Conservation (phyloP, 2,888 invertebrate genomes). For the Dolichomitus sp. region DNA sequence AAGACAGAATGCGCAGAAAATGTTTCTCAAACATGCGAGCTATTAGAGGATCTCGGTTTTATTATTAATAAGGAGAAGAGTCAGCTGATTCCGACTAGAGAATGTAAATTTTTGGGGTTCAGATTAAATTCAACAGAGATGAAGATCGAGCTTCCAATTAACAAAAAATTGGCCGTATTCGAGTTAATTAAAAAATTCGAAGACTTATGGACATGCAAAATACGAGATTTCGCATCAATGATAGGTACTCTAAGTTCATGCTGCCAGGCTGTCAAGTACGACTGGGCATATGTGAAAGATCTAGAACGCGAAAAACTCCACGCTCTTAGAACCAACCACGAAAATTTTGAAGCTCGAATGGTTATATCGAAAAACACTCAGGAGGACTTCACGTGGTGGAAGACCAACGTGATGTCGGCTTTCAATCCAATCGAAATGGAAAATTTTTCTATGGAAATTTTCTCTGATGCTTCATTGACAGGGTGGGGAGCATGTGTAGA, state of each 20-base stretch:
- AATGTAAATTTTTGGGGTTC: constrained; percentile 50
- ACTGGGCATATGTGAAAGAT: constrained; percentile 46
- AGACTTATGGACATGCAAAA: constrained; percentile 37
- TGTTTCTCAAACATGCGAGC: constrained; percentile 3
- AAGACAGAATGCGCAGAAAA: constrained; percentile 25
- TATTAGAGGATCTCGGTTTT: constrained; percentile 20
- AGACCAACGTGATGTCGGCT: constrained; percentile 22
- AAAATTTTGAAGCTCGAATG: constrained; percentile 49
- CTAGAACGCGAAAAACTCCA: constrained; percentile 51
- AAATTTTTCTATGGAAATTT: constrained; percentile 32
- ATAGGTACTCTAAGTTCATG: constrained; percentile 49
- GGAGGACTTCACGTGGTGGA: constrained; percentile 44
- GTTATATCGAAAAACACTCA: constrained; percentile 10
- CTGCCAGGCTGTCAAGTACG: constrained; percentile 59
- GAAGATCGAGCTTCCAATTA: constrained; percentile 48
- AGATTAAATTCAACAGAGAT: constrained; percentile 46
- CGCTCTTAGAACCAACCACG: constrained; percentile 28
- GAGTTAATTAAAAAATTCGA: constrained; percentile 13
- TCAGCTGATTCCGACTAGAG: constrained; percentile 10
- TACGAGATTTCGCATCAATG: constrained; percentile 48
- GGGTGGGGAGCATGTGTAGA: constrained; percentile 34
- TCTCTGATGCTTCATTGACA: constrained; percentile 20
- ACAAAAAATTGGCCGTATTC: constrained; percentile 31
- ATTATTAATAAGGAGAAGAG: constrained; percentile 31
- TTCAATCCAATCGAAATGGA: constrained; percentile 2